Evolutionary conservation across 2,888 invertebrate species (phyloP), one percentile per base, ranked within the genome.

Genomic region (Diachrysia chrysitis): DNA sequence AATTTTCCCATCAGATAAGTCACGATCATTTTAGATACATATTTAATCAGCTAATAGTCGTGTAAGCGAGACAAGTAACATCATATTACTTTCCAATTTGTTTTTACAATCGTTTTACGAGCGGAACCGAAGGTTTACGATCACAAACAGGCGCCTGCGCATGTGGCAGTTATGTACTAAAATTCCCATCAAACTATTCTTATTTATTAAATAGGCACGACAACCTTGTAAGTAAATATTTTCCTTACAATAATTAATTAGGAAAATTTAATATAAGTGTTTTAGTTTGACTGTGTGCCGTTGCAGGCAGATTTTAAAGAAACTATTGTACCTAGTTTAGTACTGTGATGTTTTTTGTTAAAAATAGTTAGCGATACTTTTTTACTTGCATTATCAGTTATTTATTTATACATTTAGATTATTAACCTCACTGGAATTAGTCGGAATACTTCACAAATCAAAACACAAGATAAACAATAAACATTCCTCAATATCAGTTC

Each of bases 121-220:
- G 85, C 85, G 83, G 83, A 85, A 85, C 88, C 76, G 73, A 75
- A 79, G 46, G 74, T 89, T 90, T 82, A 89, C 82, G 88, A 86
- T 80, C 77, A 76, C 76, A 82, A 70, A 67, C 68, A 59, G 19
- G 46, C 59, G 59, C 54, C 60, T 17, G 59, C 61, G 53, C 37
- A 66, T 58, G 46, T 23, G 48, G 55, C 46, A 54, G 25, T 54
- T 63, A 81, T 74, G 78, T 83, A 78, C 73, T 83, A 80, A 84
- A 86, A 84, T 75, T 76, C 55, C 10, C 78, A 83, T 82, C 71
- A 81, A 82, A 81, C 69, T 78, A 58, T 62, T 66, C 29, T 53
- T 58, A 66, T 66, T 72, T 57, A 57, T 57, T 78, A 32, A 65
- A 53, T 62, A 58, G 63, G n/a, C 23, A 69, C 51, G 63, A 75